These are phyloP conservation scores for Xestia xanthographa DNA, from an alignment of 2,888 invertebrate genomes.

Conservation along the genomic window DNA sequence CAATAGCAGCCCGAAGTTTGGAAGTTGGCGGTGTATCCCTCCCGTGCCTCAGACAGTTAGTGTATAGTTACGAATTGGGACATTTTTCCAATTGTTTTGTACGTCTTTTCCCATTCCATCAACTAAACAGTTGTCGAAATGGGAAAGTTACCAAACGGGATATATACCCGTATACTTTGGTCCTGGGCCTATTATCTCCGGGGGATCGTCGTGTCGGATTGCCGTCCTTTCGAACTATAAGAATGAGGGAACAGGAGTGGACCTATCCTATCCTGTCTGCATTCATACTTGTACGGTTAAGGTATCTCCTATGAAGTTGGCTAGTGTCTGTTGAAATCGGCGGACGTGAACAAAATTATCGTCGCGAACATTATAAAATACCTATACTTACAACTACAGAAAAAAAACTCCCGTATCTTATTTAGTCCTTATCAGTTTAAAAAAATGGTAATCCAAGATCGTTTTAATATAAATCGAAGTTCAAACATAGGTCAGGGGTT, in stretches of 20 bases:
- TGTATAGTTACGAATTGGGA: no score
- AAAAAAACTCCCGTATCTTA: neutral
- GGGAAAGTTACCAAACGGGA: no score
- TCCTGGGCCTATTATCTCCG: neutral
- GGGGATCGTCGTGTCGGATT: neutral
- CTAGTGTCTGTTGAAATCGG: neutral
- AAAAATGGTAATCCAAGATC: neutral
- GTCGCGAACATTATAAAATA: neutral
- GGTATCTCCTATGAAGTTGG: neutral
- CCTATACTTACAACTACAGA: neutral
- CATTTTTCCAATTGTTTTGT: no score
- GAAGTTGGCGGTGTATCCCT: neutral
- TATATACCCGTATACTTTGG: no score
- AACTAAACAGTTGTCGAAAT: no score
- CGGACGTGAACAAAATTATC: no score
- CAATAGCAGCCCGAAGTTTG: neutral
- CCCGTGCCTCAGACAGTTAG: neutral
- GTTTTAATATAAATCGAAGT: constrained; percentile 17
- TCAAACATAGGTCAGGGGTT: constrained; percentile 14
- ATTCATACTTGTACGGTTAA: neutral
- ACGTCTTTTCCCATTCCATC: no score
- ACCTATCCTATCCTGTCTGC: no score
- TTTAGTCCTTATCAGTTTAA: neutral
- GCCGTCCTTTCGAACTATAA: neutral
- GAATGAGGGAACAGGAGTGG: neutral